phyloP scores from a whole-genome alignment of 2,888 invertebrate genomes.

The Parnassius apollo region DNA sequence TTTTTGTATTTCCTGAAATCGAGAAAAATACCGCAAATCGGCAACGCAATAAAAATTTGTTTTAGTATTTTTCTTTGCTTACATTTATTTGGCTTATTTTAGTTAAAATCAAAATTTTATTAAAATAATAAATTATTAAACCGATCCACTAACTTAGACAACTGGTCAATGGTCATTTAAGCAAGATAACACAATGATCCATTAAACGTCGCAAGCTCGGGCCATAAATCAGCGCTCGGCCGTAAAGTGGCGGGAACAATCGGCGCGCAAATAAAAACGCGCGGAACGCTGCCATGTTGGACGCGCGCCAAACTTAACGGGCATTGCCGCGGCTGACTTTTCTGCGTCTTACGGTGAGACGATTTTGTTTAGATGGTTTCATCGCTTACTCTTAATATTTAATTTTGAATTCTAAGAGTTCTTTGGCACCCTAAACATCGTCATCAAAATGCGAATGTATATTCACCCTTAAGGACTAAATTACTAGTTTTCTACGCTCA shows the following conservation, averaged over 20 bases:
- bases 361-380: conserved; percentile 4
- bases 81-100: too few relatives aligned
- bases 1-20: too few relatives aligned
- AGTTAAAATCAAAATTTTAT: too few relatives aligned
- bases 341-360: background rate
- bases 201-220: conserved; percentile 25
- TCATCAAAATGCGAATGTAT: too few relatives aligned
- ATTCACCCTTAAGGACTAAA: too few relatives aligned
- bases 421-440: too few relatives aligned
- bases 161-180: background rate
- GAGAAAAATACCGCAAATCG: too few relatives aligned
- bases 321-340: background rate
- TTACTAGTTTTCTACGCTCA: too few relatives aligned
- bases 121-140: background rate
- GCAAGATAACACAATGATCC: conserved; percentile 20
- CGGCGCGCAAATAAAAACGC: conserved; percentile 33
- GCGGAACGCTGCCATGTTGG: conserved; percentile 28
- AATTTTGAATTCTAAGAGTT: too few relatives aligned
- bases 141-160: conserved; percentile 1
- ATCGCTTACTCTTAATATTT: background rate
- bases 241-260: conserved; percentile 29
- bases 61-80: too few relatives aligned
- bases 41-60: too few relatives aligned
- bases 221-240: conserved; percentile 33
- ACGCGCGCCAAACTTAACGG: conserved; percentile 26